Base-by-base conservation (phyloP, 2,888 invertebrate genomes). In the Scaptomyza tumidula region DNA sequence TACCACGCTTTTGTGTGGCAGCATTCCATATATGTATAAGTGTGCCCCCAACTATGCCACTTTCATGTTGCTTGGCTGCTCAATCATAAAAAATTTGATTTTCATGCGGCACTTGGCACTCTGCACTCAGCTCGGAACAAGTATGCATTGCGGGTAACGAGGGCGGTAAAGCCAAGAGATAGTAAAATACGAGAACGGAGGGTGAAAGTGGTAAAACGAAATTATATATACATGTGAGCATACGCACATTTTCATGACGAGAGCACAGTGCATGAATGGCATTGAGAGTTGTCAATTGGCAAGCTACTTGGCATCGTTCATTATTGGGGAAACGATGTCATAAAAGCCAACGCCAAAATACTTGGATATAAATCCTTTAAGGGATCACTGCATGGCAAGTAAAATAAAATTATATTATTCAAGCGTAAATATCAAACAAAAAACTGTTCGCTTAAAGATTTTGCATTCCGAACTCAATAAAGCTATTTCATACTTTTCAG, bases 51-150 rank as follows among this genome's bases (percentile, higher is more conserved):
- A 65, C 55, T 45, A 67, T 49, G 43, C 57, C 68, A 67, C 71
- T 83, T 85, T 75, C 79, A 83, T 71, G 79, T 86, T 76, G 59
- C 88, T 66, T 83, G 80, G 69, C 86, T 78, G 88, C 76, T 88
- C 88, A 85, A 87, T 83, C 82, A 85, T 88, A 83, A 82, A 81
- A 80, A 83, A 88, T 85, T 87, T 87, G 86, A 83, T 87, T 83
- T 87, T 82, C 82, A 65, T 73, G 71, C 52, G 64, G 68, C 81
- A 71, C 81, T 87, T 70, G 86, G 69, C 74, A 64, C 61, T 68
- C 68, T 54, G 60, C 52, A 65, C 65, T 63, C 65, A 64, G 63
- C 59, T 56, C 43, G 35, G 29, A 49, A 19, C 27, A 41, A 37
- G 29, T 56, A 16, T 50, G 56, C 27, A 56, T 49, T n/a, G 16